These are phyloP conservation scores for Eulithis testata DNA, from an alignment of 2,888 invertebrate genomes.

Conservation along the genomic window DNA sequence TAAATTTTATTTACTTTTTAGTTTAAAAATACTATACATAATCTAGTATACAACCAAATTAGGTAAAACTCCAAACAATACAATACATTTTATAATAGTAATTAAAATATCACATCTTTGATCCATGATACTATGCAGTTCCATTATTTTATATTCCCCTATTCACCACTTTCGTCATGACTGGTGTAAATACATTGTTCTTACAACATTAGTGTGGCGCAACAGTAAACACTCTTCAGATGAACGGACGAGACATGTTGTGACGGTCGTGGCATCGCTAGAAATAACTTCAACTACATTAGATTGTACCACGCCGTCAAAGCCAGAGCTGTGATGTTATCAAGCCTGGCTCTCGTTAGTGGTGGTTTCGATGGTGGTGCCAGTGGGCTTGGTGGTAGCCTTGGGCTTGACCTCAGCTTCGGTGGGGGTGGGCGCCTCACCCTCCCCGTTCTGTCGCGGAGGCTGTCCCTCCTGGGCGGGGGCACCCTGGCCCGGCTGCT, in stretches of 20 bases:
- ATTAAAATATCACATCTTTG: constrained; percentile 80
- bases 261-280: constrained; percentile 67
- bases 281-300: constrained; percentile 71
- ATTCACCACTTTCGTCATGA: constrained; percentile 49
- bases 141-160: constrained; percentile 60
- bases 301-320: constrained; percentile 59
- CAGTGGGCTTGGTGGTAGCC: constrained; percentile 65
- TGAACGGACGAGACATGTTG: constrained; percentile 65
- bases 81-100: constrained; percentile 68
- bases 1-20: constrained; percentile 38
- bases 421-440: constrained; percentile 59
- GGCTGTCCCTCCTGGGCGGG: constrained; percentile 42
- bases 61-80: constrained; percentile 50
- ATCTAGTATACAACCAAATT: constrained; percentile 54
- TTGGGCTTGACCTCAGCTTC: constrained; percentile 62
- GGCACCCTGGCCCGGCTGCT: constrained; percentile 57
- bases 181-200: constrained; percentile 54
- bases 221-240: constrained; percentile 70
- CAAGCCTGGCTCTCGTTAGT: constrained; percentile 83
- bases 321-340: constrained; percentile 46
- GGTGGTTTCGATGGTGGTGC: constrained; percentile 75
- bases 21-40: constrained; percentile 50
- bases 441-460: constrained; percentile 66
- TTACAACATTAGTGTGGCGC: constrained; percentile 56
- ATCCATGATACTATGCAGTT: constrained; percentile 78